Conservation (phyloP, 2,113 vertebrate genomes). For the Megaceryle maxima region DNA sequence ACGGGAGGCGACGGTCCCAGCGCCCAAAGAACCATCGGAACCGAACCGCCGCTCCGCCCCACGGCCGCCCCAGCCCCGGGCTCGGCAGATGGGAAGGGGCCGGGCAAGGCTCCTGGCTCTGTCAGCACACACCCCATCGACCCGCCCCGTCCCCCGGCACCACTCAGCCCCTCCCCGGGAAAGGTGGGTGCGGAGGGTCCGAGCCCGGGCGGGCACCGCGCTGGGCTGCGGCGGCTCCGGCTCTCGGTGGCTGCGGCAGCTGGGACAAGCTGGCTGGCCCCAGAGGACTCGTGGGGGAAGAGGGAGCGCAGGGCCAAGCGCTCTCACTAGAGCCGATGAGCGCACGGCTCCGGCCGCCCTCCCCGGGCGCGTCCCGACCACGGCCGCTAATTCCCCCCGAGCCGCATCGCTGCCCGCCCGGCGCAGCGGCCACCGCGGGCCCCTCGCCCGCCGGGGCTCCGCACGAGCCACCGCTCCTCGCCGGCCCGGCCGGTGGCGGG, state of each 20-base stretch:
- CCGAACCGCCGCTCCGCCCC: not conserved
- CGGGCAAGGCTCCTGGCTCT: not conserved
- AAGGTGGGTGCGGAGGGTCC: rapidly evolving
- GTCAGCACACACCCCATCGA: rapidly evolving
- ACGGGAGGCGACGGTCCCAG: not conserved
- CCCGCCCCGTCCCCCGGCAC: not conserved
- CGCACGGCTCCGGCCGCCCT: not conserved
- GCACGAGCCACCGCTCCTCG: rapidly evolving
- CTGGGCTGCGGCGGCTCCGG: not conserved
- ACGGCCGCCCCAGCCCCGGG: not conserved
- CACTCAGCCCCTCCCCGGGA: rapidly evolving
- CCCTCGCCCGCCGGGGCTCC: rapidly evolving
- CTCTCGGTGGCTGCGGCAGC: not conserved
- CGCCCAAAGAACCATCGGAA: rapidly evolving
- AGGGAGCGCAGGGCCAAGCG: not conserved
- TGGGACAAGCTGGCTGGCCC: not conserved
- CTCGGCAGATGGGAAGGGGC: rapidly evolving
- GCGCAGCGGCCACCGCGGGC: not conserved
- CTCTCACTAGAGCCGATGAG: conserved; percentile 20
- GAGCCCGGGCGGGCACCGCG: rapidly evolving
- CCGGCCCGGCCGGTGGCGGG: rapidly evolving
- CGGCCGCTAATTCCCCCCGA: conserved; percentile 23
- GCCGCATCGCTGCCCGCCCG: not conserved
- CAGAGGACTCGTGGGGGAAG: not conserved
- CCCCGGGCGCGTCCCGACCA: not conserved